phyloP scores from a whole-genome alignment of 2,113 vertebrate species.

The Gymnarchus niloticus region DNA sequence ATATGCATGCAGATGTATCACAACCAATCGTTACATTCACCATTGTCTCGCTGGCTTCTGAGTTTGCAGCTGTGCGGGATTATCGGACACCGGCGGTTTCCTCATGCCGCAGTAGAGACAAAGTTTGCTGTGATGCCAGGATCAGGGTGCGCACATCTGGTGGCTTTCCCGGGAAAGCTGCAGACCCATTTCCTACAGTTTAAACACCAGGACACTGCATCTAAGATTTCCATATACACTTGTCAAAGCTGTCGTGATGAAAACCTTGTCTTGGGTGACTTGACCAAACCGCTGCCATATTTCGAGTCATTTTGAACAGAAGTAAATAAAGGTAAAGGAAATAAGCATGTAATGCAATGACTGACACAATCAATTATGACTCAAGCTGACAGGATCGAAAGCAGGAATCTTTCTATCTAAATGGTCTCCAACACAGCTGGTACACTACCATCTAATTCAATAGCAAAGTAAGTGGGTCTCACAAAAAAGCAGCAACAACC shows the following conservation, averaged over 20 bases:
- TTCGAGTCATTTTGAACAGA: not conserved
- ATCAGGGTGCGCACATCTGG: not conserved
- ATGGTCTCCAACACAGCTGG: not conserved
- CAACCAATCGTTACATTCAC: not conserved
- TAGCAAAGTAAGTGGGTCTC: not conserved
- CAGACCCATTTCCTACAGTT: not conserved
- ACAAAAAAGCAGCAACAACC: not conserved
- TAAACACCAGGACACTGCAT: not conserved
- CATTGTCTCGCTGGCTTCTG: not conserved
- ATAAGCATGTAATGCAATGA: no score
- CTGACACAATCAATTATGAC: not conserved
- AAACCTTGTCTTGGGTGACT: not conserved
- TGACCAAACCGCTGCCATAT: not conserved
- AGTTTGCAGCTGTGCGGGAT: not conserved
- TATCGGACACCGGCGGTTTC: not conserved
- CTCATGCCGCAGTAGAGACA: not conserved
- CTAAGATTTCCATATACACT: not conserved
- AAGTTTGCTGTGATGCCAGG: not conserved
- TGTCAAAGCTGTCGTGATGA: not conserved
- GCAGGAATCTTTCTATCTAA: not conserved
- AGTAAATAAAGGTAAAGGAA: not conserved
- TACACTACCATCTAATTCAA: not conserved
- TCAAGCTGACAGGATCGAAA: not conserved
- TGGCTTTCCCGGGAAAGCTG: not conserved
- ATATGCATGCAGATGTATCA: not conserved